phyloP scores from a whole-genome alignment of 2,888 invertebrate genomes.

The Scaptomyza tumidula region DNA sequence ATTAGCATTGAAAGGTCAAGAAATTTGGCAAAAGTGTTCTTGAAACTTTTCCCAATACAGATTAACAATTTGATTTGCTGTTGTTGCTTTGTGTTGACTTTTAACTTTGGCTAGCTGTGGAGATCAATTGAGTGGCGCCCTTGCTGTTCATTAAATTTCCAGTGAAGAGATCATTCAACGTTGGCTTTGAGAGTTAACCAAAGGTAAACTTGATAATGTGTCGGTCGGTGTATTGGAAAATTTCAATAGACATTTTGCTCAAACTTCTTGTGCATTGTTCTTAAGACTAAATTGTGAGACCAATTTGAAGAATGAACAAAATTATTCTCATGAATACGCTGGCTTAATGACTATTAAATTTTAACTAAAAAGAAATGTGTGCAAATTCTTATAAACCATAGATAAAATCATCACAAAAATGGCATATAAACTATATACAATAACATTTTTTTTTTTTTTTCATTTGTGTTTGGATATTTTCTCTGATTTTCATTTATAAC shows the following conservation, averaged over 20 bases:
- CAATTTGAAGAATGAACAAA: constrained; percentile 83
- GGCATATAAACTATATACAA: constrained; percentile 73
- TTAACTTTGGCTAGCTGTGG: constrained; percentile 73
- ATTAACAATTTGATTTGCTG: constrained; percentile 35
- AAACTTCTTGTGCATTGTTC: constrained; percentile 48
- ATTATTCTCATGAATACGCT: constrained; percentile 58
- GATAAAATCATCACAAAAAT: constrained; percentile 82
- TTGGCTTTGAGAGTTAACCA: constrained; percentile 57
- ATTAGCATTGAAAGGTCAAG: constrained; percentile 71
- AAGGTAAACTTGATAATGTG: constrained; percentile 35
- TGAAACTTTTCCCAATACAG: constrained; percentile 41
- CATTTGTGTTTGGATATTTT: constrained; percentile 45
- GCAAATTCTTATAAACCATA: constrained; percentile 61
- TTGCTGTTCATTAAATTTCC: constrained; percentile 49
- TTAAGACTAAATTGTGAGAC: constrained; percentile 81
- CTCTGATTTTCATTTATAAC: constrained; percentile 56
- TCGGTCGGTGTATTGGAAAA: constrained; percentile 29
- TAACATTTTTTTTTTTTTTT: constrained; percentile 29
- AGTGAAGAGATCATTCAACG: constrained; percentile 60
- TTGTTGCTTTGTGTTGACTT: constrained; percentile 47
- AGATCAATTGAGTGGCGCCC: constrained; percentile 69
- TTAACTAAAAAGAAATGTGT: constrained; percentile 73
- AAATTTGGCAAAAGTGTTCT: constrained; percentile 44
- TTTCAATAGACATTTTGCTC: constrained; percentile 51
- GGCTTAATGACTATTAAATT: constrained; percentile 66